Conservation (phyloP, 1,140 invertebrate species). For the Drosophila takahashii region DNA sequence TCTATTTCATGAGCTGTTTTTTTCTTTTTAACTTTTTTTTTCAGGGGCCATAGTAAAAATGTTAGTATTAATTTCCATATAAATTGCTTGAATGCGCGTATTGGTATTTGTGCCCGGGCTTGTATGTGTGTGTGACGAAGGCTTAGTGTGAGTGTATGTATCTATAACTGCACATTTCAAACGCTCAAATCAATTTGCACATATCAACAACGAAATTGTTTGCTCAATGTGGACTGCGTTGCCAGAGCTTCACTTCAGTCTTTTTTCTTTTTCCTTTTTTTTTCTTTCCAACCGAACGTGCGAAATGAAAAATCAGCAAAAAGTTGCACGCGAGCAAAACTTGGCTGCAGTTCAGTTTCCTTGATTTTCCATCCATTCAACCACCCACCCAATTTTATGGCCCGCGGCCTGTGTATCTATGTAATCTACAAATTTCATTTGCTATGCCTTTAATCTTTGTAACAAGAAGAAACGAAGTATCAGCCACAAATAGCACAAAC, state of each 20-base stretch:
- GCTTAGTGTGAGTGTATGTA: constrained; percentile 15
- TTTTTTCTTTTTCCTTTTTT: background rate
- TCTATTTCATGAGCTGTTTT: constrained; percentile 27
- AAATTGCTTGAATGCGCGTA: constrained; percentile 59
- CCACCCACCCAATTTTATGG: background rate
- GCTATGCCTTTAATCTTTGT: constrained; percentile 74
- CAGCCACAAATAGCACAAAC: constrained; percentile 53
- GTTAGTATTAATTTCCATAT: constrained; percentile 81
- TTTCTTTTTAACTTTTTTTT: constrained; percentile 16
- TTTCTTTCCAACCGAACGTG: constrained; percentile 47
- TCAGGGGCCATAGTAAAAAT: constrained; percentile 59
- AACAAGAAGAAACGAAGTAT: constrained; percentile 41
- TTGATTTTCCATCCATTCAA: background rate
- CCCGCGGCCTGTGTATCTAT: constrained; percentile 46
- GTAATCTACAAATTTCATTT: constrained; percentile 79
- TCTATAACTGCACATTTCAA: constrained; percentile 79
- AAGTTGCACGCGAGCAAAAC: constrained; percentile 62
- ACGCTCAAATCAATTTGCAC: constrained; percentile 80
- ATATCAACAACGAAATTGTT: constrained; percentile 82
- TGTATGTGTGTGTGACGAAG: background rate
- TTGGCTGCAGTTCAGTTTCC: constrained; percentile 55
- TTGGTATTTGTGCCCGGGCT: constrained; percentile 50
- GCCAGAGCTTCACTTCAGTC: constrained; percentile 12
- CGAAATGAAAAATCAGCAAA: constrained; percentile 79
- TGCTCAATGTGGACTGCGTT: constrained; percentile 60